Evolutionary conservation across 1,140 invertebrate species (phyloP).

Genomic region (Bilobella aurantiaca): DNA sequence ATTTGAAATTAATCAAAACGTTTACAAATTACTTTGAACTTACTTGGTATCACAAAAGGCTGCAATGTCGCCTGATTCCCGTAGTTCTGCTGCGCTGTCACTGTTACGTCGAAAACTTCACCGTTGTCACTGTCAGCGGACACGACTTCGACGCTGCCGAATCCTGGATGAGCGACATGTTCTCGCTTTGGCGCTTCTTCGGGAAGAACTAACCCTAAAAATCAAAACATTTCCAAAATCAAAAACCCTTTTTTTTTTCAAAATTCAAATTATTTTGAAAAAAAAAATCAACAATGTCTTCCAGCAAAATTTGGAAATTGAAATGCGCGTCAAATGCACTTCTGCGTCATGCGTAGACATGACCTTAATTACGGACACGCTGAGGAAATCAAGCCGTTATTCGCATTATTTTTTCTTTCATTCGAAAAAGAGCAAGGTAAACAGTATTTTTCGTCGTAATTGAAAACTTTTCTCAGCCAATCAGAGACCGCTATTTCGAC

Average conservation of each 20-base stretch:
- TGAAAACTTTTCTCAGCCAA: not conserved
- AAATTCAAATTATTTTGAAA: too few relatives aligned
- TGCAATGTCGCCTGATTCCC: constrained; percentile 45
- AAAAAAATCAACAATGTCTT: constrained; percentile 7
- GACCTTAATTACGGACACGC: too few relatives aligned
- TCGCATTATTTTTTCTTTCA: too few relatives aligned
- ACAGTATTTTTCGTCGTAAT: not conserved
- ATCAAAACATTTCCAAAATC: too few relatives aligned
- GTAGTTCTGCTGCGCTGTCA: constrained; percentile 73
- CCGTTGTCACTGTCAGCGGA: constrained; percentile 44
- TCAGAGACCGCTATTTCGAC: not conserved
- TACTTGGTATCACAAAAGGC: constrained; percentile 48
- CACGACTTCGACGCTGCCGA: constrained; percentile 34
- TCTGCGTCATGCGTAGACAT: too few relatives aligned
- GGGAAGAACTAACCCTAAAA: constrained; percentile 30
- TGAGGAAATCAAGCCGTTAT: too few relatives aligned
- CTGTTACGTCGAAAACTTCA: constrained; percentile 76
- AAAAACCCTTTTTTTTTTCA: too few relatives aligned
- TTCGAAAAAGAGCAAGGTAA: too few relatives aligned
- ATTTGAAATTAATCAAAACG: not conserved
- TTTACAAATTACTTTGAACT: constrained; percentile 1
- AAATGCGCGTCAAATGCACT: too few relatives aligned
- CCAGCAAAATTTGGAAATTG: not conserved
- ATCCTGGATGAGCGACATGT: constrained; percentile 10
- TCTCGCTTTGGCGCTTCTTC: constrained; percentile 26